These are phyloP conservation scores for Neoaliturus tenellus DNA, from an alignment of 2,888 invertebrate species.

Conservation along the genomic window DNA sequence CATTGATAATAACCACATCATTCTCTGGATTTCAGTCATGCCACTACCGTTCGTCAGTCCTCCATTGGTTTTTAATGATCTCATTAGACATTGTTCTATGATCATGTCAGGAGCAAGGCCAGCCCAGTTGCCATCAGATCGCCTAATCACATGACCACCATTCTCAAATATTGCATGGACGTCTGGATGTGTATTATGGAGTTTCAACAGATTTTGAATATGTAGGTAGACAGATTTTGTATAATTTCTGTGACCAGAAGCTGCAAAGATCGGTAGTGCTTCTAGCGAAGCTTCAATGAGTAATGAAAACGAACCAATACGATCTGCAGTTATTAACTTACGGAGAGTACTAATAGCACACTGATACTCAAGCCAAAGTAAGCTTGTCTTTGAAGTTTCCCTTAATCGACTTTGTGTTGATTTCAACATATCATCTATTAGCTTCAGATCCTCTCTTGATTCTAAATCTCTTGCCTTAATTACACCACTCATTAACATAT, in stretches of 20 bases:
- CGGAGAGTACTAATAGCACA: too few relatives aligned
- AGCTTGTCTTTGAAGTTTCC: too few relatives aligned
- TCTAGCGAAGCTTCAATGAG: too few relatives aligned
- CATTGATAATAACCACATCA: background rate
- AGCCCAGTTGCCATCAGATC: background rate
- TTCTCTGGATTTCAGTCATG: background rate
- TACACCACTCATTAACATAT: too few relatives aligned
- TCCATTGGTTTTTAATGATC: background rate
- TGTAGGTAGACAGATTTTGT: too few relatives aligned
- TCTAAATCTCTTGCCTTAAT: too few relatives aligned
- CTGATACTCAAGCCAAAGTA: too few relatives aligned
- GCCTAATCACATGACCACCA: background rate
- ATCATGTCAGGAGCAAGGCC: background rate
- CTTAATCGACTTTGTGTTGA: too few relatives aligned
- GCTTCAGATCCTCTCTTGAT: too few relatives aligned
- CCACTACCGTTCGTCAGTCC: background rate
- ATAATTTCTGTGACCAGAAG: background rate
- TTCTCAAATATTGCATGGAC: background rate
- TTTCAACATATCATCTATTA: too few relatives aligned
- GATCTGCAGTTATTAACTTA: too few relatives aligned
- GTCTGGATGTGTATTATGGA: background rate
- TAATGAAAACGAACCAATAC: too few relatives aligned
- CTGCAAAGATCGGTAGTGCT: background rate
- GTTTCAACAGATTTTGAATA: background rate
- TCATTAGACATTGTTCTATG: background rate